Conservation (phyloP, 2,113 vertebrate genomes). For the Scalopus aquaticus region DNA sequence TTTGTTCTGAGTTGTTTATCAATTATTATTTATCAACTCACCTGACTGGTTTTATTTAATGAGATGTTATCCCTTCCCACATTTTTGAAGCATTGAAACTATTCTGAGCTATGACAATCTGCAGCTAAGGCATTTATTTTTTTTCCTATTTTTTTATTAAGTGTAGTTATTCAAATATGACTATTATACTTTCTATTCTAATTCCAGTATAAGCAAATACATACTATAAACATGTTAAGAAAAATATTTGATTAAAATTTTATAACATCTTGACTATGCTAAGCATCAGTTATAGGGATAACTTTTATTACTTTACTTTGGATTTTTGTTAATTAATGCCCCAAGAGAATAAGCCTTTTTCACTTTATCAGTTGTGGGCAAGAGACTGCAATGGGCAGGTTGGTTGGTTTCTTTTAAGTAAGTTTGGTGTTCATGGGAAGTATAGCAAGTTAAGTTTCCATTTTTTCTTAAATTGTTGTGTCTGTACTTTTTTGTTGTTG, state of each 20-base stretch:
- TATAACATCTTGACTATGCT: conserved; percentile 31
- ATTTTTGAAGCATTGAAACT: conserved; percentile 78
- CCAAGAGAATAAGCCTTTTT: background rate
- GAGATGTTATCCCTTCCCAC: conserved; percentile 72
- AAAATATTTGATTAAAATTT: conserved; percentile 39
- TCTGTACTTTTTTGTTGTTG: background rate
- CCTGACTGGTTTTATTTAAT: conserved; percentile 74
- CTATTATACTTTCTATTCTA: conserved; percentile 28
- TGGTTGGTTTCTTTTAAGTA: conserved; percentile 21
- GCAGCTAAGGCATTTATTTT: conserved; percentile 64
- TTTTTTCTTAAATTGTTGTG: conserved; percentile 26
- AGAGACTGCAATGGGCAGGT: background rate
- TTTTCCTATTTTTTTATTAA: conserved; percentile 51
- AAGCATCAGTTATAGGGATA: conserved; percentile 21
- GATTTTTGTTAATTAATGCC: conserved; percentile 46
- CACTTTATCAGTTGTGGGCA: background rate
- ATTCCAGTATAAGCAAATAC: conserved; percentile 39
- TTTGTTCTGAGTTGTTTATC: conserved; percentile 82
- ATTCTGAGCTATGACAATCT: conserved; percentile 71
- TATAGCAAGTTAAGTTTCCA: conserved; percentile 11
- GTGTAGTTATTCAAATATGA: conserved; percentile 36
- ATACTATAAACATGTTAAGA: conserved; percentile 16
- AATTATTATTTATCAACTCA: conserved; percentile 78
- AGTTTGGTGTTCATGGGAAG: background rate
- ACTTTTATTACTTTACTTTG: conserved; percentile 23